phyloP scores from a whole-genome alignment of 2,888 invertebrate species.

The Melipona bicolor region DNA sequence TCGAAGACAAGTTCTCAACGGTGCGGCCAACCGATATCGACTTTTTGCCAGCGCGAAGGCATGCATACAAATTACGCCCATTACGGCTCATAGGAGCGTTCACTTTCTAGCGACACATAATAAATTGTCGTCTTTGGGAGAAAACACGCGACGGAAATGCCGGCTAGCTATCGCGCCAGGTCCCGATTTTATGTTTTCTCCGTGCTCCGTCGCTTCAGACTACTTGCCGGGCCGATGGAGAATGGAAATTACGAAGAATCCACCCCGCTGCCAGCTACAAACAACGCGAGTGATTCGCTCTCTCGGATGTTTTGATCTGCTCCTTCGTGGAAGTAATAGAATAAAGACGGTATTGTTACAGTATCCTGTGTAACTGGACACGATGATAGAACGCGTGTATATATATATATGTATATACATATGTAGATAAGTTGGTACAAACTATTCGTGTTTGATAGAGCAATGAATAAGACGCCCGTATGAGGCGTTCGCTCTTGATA shows the following conservation, averaged over 20 bases:
- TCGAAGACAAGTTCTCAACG: conserved; percentile 69
- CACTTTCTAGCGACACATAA: conserved; percentile 63
- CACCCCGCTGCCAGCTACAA: background rate
- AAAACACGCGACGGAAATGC: conserved; percentile 59
- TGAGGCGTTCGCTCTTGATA: conserved; percentile 7
- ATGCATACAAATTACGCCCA: conserved; percentile 71
- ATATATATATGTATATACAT: background rate
- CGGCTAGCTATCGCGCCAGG: conserved; percentile 29
- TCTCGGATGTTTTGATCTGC: background rate
- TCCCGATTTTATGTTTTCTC: conserved; percentile 39
- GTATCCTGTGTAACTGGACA: background rate
- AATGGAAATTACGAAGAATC: conserved; percentile 37
- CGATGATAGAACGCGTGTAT: background rate
- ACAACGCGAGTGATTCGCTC: conserved; percentile 21
- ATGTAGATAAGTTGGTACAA: background rate
- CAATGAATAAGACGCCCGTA: conserved; percentile 14
- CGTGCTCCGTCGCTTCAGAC: background rate
- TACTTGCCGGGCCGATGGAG: conserved; percentile 42
- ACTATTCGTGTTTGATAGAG: conserved; percentile 11
- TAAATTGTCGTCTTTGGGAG: conserved; percentile 59
- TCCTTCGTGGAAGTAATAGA: background rate
- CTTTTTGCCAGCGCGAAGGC: conserved; percentile 65
- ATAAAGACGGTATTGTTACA: background rate
- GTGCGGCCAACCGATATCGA: conserved; percentile 61
- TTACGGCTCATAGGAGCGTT: conserved; percentile 61